Evolutionary conservation across 2,797 vertebrate genomes (phyloP), one percentile per base, ranked within the genome.

Genomic region (Spondyliosoma cantharus): DNA sequence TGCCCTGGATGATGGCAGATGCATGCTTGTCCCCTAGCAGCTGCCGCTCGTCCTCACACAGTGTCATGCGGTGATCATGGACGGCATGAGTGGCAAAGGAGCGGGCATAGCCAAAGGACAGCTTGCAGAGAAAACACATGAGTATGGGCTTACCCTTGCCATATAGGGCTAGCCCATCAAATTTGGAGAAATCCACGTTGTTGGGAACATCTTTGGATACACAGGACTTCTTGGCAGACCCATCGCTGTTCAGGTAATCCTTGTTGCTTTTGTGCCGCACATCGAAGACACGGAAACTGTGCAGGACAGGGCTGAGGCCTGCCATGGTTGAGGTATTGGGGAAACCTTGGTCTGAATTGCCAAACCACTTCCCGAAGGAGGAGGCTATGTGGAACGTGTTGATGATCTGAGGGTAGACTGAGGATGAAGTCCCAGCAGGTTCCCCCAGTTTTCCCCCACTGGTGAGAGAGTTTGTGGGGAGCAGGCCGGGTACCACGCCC

Each of bases 151-250:
- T 99, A 90, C 97, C 97, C 95, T 99, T 99, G 93, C 98, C 98
- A 19, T 99, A 99, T 77, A 99, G 96, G 93, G 98, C 97, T 83
- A 99, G 95, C 91, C 97, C 97, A 90, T 99, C 98, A 27, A 99
- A 99, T 96, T 97, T 99, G 96, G 98, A 99, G 95, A 99, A 97
- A 97, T 99, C 98, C 96, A 99, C 98, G 92, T 99, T 99, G 96
- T 99, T 99, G 92, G 98, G 97, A 95, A 99, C 97, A 99, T 99
- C 98, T 99, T 99, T 99, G 98, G 98, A 98, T 96, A 99, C 97
- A 92, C 97, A 98, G 95, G 98, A 99, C 96, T 97, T 99, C 97
- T 97, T 99, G 97, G 98, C 98, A 96, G 98, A 99, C 95, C 98
- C 98, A 87, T 99, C 98, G 75, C 97, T 99, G 96, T 99, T 99